Evolutionary conservation across 2,113 vertebrate genomes (phyloP), one percentile per base, ranked within the genome.

Genomic region (Motacilla alba): DNA sequence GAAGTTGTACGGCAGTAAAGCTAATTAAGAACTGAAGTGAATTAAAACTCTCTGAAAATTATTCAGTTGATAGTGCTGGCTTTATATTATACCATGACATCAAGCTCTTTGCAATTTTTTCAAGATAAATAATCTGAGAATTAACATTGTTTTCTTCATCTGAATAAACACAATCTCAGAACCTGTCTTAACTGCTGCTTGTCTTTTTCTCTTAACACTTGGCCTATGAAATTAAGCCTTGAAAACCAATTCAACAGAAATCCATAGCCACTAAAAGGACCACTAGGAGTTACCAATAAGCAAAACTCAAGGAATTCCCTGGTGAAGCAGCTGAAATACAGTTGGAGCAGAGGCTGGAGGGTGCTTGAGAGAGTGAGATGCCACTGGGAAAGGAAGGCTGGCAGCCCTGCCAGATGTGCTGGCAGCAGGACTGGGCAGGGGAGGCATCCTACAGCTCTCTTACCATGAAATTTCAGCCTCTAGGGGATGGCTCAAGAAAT

Each of bases 1-100:
- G 80, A 96, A 95, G 81, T 76, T 84, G 13, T 69, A 24, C 73
- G 82, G 41, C 64, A 89, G 83, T 43, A 52, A 47, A 85, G 50
- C 41, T 91, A 96, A 94, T 96, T 95, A 96, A 90, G 47, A 92
- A 95, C 69, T 24, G 66, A 94, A 95, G 28, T 78, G 72, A 91
- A 91, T 83, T 85, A 81, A 85, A 96, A 83, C 33, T 31, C 7
- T 27, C 89, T 60, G 53, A 55, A 95, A 95, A 96, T 78, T 79
- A 80, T 64, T 75, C 62, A 60, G 21, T 19, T 88, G 27, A 58
- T 74, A 79, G 52, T 31, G 56, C 26, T 73, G 56, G 4, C 68
- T 79, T 91, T 64, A 37, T 53, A 49, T 14, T 49, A n/a, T 30
- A 74, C 58, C 33, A 41, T n/a, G 63, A 44, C 44, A 85, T 26